These are phyloP conservation scores for Mercenaria mercenaria DNA, from an alignment of 1,140 invertebrate species.

Conservation along the genomic window DNA sequence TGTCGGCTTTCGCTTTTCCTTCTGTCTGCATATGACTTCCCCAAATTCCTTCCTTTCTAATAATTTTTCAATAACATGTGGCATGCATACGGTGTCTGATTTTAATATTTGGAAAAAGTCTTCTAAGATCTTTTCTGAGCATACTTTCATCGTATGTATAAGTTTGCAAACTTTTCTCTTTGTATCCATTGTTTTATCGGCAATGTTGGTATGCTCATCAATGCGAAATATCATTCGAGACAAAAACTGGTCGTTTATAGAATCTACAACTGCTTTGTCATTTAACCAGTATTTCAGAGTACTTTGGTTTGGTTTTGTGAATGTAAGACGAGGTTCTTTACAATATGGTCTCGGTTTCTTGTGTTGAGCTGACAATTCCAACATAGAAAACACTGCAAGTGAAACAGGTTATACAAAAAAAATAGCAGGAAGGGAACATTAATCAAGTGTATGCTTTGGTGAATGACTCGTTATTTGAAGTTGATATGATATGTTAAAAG, in stretches of 20 bases:
- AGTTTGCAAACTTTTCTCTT: constrained; percentile 2
- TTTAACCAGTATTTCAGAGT: constrained; percentile 11
- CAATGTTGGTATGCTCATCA: constrained; percentile 44
- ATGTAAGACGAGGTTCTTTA: neutral
- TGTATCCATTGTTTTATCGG: neutral
- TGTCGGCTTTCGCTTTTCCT: constrained; percentile 19
- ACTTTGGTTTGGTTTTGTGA: neutral
- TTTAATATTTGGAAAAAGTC: constrained; percentile 21
- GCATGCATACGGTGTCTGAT: neutral
- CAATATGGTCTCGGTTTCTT: neutral
- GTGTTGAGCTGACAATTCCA: neutral
- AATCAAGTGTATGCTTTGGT: too few species aligned
- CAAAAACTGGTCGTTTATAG: constrained; percentile 43
- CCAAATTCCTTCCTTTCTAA: neutral
- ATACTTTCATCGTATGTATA: constrained; percentile 31
- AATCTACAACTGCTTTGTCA: neutral
- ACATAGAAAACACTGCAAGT: neutral
- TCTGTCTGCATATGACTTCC: neutral
- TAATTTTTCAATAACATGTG: constrained; percentile 11
- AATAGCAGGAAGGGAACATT: too few species aligned
- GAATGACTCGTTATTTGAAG: too few species aligned
- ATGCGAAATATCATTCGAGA: constrained; percentile 40
- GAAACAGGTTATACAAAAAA: neutral
- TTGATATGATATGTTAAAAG: too few species aligned
- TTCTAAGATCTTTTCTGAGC: constrained; percentile 9